A percentile compares a stretch with the other conserved stretches of the same genome.
These are phyloP conservation scores for Cryptoleucopteryx plumbea DNA, from an alignment of 2,113 vertebrate genomes.

Conservation along the genomic window DNA sequence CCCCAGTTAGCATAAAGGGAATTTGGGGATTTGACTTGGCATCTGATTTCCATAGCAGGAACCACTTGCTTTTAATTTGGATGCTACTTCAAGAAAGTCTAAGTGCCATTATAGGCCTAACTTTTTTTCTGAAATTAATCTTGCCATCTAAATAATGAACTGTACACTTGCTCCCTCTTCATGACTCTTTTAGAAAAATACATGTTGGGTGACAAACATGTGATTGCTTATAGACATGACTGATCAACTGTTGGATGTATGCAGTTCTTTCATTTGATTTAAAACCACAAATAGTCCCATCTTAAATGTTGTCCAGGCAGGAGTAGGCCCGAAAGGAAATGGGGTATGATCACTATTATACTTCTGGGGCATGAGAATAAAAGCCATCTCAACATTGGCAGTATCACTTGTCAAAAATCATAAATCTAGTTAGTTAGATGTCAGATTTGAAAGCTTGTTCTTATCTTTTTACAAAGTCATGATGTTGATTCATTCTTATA, in stretches of 20 bases:
- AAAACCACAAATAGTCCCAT: not conserved
- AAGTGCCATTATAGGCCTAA: not conserved
- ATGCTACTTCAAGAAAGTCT: not conserved
- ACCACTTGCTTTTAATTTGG: not conserved
- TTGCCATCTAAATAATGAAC: not conserved
- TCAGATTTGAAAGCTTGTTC: not conserved
- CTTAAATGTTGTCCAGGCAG: not conserved
- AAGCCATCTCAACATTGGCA: not conserved
- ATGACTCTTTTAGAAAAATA: not conserved
- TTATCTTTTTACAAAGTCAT: not conserved
- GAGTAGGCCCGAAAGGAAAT: not conserved
- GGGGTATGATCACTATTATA: fast-evolving
- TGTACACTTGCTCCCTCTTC: not conserved
- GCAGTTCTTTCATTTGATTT: not conserved
- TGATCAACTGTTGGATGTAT: not conserved
- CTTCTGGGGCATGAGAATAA: not conserved
- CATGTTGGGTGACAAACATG: fast-evolving
- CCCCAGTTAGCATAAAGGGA: not conserved
- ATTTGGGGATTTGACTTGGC: not conserved
- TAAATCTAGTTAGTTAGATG: not conserved
- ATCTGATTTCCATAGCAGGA: not conserved
- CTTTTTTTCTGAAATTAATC: not conserved
- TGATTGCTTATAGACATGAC: not conserved
- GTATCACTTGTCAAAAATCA: not conserved
- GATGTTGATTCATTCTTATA: not conserved